A percentile compares a stretch with the other conserved stretches of the same genome.
Evolutionary conservation across 1,140 invertebrate genomes (phyloP).

Genomic region (Philopotamus ludificatus): DNA sequence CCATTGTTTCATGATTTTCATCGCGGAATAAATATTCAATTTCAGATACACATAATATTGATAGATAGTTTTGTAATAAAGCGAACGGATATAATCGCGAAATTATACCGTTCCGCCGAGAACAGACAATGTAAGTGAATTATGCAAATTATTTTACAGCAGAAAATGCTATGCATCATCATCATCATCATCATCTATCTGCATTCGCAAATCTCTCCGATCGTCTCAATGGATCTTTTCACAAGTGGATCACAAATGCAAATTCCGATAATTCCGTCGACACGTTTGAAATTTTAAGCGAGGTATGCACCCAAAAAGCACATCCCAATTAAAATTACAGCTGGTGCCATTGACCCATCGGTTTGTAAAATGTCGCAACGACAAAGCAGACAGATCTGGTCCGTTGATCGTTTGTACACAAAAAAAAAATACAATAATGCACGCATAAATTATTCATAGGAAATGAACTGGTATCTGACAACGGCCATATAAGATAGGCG

Average conservation of each 20-base stretch:
- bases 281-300: too few relatives aligned
- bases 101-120: background rate
- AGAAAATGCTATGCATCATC: background rate
- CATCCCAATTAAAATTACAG: too few relatives aligned
- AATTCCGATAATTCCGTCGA: too few relatives aligned
- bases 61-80: too few relatives aligned
- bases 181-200: too few relatives aligned
- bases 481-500: constrained; percentile 24
- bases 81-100: background rate
- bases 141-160: background rate
- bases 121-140: background rate
- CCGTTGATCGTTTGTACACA: background rate
- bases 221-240: background rate
- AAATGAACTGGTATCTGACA: constrained; percentile 16
- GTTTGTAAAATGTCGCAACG: too few relatives aligned
- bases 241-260: background rate
- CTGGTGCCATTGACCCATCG: too few relatives aligned
- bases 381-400: background rate
- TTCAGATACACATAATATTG: too few relatives aligned
- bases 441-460: constrained; percentile 21
- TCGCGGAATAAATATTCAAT: too few relatives aligned
- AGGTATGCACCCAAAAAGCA: too few relatives aligned
- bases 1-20: too few relatives aligned
- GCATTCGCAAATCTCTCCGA: background rate
- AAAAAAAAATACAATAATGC: constrained; percentile 14